Evolutionary conservation across 2,888 invertebrate species (phyloP).

Genomic region (Mantis religiosa): DNA sequence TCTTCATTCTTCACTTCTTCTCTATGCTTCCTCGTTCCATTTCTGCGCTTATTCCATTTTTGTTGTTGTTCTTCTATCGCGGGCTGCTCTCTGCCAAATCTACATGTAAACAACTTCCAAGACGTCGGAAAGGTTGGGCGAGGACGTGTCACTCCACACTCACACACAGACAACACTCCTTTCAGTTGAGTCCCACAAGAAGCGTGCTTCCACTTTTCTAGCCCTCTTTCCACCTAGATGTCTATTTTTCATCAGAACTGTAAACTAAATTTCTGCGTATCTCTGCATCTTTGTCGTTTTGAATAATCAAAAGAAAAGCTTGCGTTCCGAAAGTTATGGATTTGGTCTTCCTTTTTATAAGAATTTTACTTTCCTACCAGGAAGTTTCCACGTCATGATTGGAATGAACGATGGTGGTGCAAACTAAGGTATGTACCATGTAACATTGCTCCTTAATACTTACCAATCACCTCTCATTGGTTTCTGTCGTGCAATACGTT

Average conservation of each 20-base stretch:
- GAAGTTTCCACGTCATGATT: too few relatives aligned
- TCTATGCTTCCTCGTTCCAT: background rate
- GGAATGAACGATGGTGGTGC: too few relatives aligned
- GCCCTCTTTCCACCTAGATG: background rate
- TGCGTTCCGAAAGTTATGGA: too few relatives aligned
- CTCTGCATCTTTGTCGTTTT: background rate
- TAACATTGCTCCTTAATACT: too few relatives aligned
- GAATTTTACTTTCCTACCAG: too few relatives aligned
- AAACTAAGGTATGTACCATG: too few relatives aligned
- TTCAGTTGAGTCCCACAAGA: background rate
- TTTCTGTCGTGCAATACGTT: too few relatives aligned
- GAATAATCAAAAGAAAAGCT: background rate
- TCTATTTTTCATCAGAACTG: background rate
- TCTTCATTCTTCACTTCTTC: background rate
- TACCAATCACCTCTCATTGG: too few relatives aligned
- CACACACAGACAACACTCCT: background rate
- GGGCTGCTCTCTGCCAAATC: background rate
- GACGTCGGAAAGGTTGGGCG: background rate
- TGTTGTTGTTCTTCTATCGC: background rate
- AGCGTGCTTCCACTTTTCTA: background rate
- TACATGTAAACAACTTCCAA: constrained; percentile 16
- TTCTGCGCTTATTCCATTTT: background rate
- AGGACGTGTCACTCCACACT: background rate
- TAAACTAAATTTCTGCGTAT: background rate
- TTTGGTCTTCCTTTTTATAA: too few relatives aligned